A percentile compares a stretch with the other conserved stretches of the same genome.
Conservation (phyloP, 2,113 vertebrate genomes). For the Chionis minor region DNA sequence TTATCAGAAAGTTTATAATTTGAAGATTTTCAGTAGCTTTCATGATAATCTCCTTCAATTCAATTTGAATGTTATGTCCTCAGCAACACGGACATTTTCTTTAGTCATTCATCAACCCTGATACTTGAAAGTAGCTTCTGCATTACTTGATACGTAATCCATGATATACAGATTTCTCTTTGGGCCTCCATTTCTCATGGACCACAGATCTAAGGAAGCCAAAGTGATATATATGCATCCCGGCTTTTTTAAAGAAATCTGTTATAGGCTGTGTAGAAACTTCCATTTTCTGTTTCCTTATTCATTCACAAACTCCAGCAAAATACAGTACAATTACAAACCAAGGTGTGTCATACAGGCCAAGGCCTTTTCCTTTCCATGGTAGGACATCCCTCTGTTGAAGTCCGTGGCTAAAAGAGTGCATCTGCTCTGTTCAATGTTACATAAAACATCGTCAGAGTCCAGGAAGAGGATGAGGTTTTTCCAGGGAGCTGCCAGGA, state of each 20-base stretch:
- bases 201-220: background rate
- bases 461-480: background rate
- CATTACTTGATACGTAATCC: background rate
- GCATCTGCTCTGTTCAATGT: background rate
- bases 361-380: background rate
- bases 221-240: background rate
- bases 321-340: background rate
- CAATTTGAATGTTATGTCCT: background rate
- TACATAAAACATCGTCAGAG: background rate
- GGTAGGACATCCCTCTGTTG: background rate
- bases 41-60: background rate
- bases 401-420: background rate
- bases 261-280: background rate
- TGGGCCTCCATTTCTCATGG: background rate
- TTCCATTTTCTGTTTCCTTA: background rate
- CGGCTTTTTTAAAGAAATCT: background rate
- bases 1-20: background rate
- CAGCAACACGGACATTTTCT: background rate
- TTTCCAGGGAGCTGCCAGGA: background rate
- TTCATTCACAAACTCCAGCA: background rate
- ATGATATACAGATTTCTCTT: background rate
- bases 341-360: fast-evolving
- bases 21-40: background rate
- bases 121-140: background rate
- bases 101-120: background rate